Conservation (phyloP, 2,113 vertebrate species). For the Phyllostomus discolor region DNA sequence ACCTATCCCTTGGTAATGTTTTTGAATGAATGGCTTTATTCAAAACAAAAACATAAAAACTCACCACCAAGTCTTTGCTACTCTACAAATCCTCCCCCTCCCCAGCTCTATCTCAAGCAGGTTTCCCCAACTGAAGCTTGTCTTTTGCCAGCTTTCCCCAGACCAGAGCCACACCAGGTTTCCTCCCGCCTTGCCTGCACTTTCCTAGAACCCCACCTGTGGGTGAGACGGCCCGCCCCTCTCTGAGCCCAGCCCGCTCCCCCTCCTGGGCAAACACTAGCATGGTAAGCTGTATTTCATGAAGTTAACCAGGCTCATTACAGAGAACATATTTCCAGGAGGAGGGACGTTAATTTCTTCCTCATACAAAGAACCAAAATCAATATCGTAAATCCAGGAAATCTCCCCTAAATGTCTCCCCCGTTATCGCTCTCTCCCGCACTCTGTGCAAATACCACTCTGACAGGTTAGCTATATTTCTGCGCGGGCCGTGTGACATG, state of each 20-base stretch:
- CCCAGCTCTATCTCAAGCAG: not conserved
- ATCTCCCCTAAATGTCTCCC: conserved; percentile 58
- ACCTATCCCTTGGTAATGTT: not conserved
- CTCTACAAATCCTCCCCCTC: not conserved
- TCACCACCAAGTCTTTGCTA: not conserved
- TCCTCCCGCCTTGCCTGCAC: not conserved
- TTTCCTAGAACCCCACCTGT: not conserved
- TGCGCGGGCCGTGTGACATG: not conserved
- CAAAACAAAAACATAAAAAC: not conserved
- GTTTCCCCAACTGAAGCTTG: not conserved
- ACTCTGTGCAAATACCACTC: conserved; percentile 50
- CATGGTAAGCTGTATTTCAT: conserved; percentile 58
- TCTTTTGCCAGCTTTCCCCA: not conserved
- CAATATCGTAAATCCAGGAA: conserved; percentile 69
- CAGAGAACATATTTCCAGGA: conserved; percentile 62
- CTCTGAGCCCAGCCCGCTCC: not conserved
- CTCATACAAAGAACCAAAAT: conserved; percentile 68
- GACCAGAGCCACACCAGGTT: not conserved
- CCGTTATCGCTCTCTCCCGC: not conserved
- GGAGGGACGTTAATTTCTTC: conserved; percentile 64
- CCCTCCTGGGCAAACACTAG: conserved; percentile 12
- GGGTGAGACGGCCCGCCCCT: not conserved
- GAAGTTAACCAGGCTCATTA: conserved; percentile 66
- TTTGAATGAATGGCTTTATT: not conserved
- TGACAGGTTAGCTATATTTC: conserved; percentile 49